Evolutionary conservation across 2,888 invertebrate genomes (phyloP), one percentile per base, ranked within the genome.

Genomic region (Lasioglossum pauxillum): DNA sequence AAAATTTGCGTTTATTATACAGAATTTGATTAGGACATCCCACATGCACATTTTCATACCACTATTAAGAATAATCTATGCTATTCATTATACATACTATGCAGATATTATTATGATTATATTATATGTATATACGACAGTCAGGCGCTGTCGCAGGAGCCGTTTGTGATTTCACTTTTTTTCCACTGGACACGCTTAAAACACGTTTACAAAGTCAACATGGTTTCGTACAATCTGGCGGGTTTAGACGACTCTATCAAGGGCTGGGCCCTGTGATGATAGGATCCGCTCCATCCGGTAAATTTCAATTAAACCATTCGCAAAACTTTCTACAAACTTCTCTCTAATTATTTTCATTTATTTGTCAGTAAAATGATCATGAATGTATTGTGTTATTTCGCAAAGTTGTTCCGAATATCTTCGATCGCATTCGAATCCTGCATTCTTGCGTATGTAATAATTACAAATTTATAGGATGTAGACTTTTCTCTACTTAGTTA

Each of bases 151-250:
- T 93, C 57, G 99, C 99, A 27, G 99, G 99, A 0, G 95, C 98
- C 14, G 96, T 98, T 3, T 99, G 99, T 35, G 99, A 99, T 95
- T 95, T 98, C 4, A 96, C 97, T 0, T 96, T 99, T 53, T 99
- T 98, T 95, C 99, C 99, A 0, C 95, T 99, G 89, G 99, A 99
- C 94, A 99, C 99, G 0, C 95, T 99, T 12, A 99, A 99, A 96
- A 99, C 99, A 0, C 96, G 99, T 31, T 96, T 99, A 44, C 99
- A 99, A 95, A 98, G 99, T 91, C 97, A 97, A 85, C 96, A 97
- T 93, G 99, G 99, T 7, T 99, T 99, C 95, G 96, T 96, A 91
- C 97, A 97, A 91, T 97, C 99, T 46, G 99, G 99, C 0, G 99
- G 99, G 3, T 99, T 99, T 94, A 96, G 95, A 38, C 97, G 97